These are phyloP conservation scores for Malacosoma neustria DNA, from an alignment of 2,888 invertebrate species.

Conservation along the genomic window DNA sequence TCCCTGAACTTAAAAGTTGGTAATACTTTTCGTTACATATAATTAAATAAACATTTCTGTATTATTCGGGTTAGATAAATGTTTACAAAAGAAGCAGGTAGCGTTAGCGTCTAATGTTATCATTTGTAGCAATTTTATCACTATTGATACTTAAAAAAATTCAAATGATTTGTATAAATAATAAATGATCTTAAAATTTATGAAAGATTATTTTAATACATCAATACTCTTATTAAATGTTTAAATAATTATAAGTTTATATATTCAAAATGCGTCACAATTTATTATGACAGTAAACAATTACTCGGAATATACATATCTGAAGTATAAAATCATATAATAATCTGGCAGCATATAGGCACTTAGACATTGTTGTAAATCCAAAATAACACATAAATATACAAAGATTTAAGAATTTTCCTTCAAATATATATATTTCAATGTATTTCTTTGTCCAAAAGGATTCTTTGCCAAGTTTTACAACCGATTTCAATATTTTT, in stretches of 20 bases:
- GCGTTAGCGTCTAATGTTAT: neutral
- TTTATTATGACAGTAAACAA: neutral
- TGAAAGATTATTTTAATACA: no score
- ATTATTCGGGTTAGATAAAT: neutral
- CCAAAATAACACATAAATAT: neutral
- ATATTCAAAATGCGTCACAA: neutral
- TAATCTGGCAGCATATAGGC: neutral
- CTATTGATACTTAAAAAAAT: no score
- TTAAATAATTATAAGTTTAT: neutral
- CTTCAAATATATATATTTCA: constrained; percentile 3
- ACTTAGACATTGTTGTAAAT: no score
- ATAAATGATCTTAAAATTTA: no score
- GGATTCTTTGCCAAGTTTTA: constrained; percentile 11
- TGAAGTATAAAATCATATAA: neutral
- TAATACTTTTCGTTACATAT: neutral
- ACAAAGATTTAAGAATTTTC: neutral
- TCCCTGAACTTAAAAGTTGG: neutral
- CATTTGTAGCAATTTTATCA: neutral
- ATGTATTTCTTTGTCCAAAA: neutral
- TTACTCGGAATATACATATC: neutral
- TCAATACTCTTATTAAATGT: no score
- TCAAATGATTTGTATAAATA: no score
- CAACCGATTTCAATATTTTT: neutral
- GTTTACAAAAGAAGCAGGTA: neutral
- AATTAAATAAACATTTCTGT: neutral